Base-by-base conservation (phyloP, 2,888 invertebrate genomes). In the Dichetophora obliterata region DNA sequence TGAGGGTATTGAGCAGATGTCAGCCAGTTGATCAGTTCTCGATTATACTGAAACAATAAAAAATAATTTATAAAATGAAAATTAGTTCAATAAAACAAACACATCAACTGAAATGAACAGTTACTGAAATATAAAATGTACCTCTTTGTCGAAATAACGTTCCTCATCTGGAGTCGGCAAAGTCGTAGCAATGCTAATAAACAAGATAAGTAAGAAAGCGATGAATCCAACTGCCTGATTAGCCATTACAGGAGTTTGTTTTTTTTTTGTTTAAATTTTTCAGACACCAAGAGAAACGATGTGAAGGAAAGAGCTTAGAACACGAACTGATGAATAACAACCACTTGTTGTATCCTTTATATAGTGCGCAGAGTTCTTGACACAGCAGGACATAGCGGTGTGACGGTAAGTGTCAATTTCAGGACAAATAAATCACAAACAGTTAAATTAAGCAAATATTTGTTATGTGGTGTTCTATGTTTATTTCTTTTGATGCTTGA, bases 81-180 rank as follows among this genome's bases (percentile, higher is more conserved):
- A 43, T 19, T 1, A 71, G 24, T 59, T 68, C 1, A 22, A 16
- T 24, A 16, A 27, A 34, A 22, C 24, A 16, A 27, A 34, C 14
- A n/a, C 5, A 27, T 31, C 16, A 11, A 37, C 2, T 69, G 34
- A 19, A 59, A 43, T 34, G n/a, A 11, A 37, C 9, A 43, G n/a
- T 52, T 65, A 16, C 52, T 11, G 22, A 31, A 68, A 54, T 65
- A 57, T 37, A 66, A 68, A 73, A 43, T 48, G 81, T 81, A 86
- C 87, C 82, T 88, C 89, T 81, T 87, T 88, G 75, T 87, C 86
- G 77, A 88, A 80, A 76, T 87, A 89, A 52, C 87, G 83, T 48
- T 89, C 88, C 76, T 88, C 89, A 24, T 88, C 89, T 9, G 88
- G 85, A 61, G 84, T 79, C 2, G 89, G 85, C 50, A 86, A 73